A percentile compares a stretch with the other conserved stretches of the same genome.
These are phyloP conservation scores for Xenops minutus DNA, from an alignment of 2,797 vertebrate species.

Conservation along the genomic window DNA sequence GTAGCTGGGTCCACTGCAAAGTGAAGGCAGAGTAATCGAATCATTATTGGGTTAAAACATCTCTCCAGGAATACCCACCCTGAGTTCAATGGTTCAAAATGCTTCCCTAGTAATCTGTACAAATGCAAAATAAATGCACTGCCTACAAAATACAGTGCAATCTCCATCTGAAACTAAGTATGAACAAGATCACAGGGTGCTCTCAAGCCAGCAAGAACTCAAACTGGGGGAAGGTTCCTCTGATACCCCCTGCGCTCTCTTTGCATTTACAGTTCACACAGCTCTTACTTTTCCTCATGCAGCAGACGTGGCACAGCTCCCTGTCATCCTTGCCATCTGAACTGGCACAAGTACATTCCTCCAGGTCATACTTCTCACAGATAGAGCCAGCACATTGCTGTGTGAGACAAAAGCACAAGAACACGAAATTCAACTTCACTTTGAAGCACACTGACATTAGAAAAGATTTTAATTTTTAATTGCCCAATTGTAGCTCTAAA, in stretches of 20 bases:
- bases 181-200: neutral
- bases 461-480: neutral
- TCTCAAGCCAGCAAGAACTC: neutral
- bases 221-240: neutral
- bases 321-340: conserved; percentile 85
- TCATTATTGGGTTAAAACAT: neutral
- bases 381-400: conserved; percentile 95
- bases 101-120: neutral
- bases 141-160: neutral
- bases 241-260: neutral
- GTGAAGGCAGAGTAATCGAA: neutral
- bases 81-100: neutral
- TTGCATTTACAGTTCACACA: neutral
- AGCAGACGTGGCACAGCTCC: conserved; percentile 95
- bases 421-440: neutral
- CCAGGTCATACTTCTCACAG: conserved; percentile 85
- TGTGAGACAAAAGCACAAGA: conserved; percentile 14
- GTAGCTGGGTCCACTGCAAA: conserved; percentile 82
- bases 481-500: neutral
- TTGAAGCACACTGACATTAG: neutral
- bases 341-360: conserved; percentile 89
- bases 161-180: neutral
- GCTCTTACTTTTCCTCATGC: conserved; percentile 91
- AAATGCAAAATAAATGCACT: neutral
- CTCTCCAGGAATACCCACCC: rapidly evolving